Base-by-base conservation (phyloP, 2,113 vertebrate species). In the Cromileptes altivelis region DNA sequence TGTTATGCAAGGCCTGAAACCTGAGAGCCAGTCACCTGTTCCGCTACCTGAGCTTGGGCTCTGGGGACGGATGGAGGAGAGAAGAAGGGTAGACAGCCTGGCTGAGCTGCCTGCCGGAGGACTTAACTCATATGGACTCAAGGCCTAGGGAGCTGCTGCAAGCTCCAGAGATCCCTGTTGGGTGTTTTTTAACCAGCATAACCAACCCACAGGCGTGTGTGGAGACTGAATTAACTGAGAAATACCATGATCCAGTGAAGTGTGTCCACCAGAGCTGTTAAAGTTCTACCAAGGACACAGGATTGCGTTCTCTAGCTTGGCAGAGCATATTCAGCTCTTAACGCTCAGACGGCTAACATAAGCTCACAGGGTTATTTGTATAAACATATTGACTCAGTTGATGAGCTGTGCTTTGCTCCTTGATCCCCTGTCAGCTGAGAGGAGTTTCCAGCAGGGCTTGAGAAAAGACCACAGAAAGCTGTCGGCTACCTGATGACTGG, bases 11-110 rank as follows among this genome's bases (percentile, higher is more conserved):
- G 64, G 67, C 61, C 58, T 88, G 94, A 93, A 96, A 95, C 86
- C 67, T 88, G 94, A 95, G 90, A 93, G 85, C 63, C 57, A 75
- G 87, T 87, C 87, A 93, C 89, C 89, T 92, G 93, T 88, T 91
- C 91, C 88, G 90, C 85, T 89, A 94, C 89, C 88, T 89, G 93
- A 95, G 91, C 88, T 53, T 8, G 10, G 68, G 65, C 83, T 78
- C 78, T 65, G 18, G 84, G 45, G 82, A 87, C 61, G 1, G 40
- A 64, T 52, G 55, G 55, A 71, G 50, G 63, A 82, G 85, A 73
- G 79, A 62, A 74, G 56, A 61, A 69, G 52, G 76, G 37, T 37
- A 77, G 72, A 85, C 65, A 70, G 71, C n/a, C 63, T 57, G 40
- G 17, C 45, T 62, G 47, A 61, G 75, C 72, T 57, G 65, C 37